Base-by-base conservation (phyloP, 2,888 invertebrate genomes). In the Cryptus viduatorius region DNA sequence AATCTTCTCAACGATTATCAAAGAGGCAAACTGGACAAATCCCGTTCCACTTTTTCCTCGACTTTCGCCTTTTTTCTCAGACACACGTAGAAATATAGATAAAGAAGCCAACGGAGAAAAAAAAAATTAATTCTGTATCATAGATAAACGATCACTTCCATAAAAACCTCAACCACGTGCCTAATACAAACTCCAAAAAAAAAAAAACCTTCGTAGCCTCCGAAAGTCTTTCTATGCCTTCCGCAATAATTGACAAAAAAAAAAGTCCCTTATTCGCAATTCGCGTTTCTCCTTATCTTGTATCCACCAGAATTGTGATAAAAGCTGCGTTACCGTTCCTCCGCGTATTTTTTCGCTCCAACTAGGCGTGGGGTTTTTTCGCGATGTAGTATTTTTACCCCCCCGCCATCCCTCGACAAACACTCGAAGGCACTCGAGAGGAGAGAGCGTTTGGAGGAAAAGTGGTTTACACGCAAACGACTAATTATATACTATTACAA, bases 251-350 rank as follows among this genome's bases (percentile, higher is more conserved):
- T 68, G 24, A 24, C 1, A n/a, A 31, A n/a, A n/a, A 37, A 53
- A 42, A 50, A 31, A 24, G 31, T 77, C 24, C 37, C 42, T 10
- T 59, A 16, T 16, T 16, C 50, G 37, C n/a, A 29, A 56, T 48
- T 61, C 44, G 37, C 71, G 72, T 61, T 84, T 84, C 68, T 61
- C 50, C 12, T 61, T 24, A 64, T 81, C 64, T 81, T 69, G 50
- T 59, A 79, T 81, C 61, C 78, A 81, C 75, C 73, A 65, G 69
- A 84, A 84, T 84, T 84, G 84, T 84, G 84, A 84, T 84, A 84
- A 81, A 81, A 84, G 69, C 73, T 64, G 84, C 81, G 78, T 77
- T 77, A 84, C 72, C 80, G 69, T 81, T 81, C 81, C 81, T 84
- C 73, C 81, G 67, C 65, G 56, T 5, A 82, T 71, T 59, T 72